Conservation (phyloP, 2,113 vertebrate genomes). For the Brienomyrus longianalis region DNA sequence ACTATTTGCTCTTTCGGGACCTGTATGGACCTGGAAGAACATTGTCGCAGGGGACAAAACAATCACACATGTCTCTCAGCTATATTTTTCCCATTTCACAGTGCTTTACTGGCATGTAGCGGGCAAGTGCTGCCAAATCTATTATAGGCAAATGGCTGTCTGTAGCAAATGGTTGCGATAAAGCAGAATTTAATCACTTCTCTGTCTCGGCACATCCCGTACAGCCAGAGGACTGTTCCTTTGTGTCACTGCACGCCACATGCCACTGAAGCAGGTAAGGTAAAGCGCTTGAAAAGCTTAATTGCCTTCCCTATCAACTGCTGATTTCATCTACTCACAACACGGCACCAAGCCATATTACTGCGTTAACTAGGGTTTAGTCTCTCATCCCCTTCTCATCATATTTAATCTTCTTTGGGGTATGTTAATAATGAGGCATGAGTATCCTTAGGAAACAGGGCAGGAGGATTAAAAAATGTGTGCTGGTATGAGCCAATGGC, state of each 20-base stretch:
- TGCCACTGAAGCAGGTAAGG: neutral
- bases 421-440: neutral
- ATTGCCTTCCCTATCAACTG: neutral
- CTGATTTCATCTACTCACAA: neutral
- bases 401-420: neutral
- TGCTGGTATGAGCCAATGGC: neutral
- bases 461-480: neutral
- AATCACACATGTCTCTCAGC: neutral
- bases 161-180: neutral
- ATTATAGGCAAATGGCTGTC: neutral
- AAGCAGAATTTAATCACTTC: conserved; percentile 4
- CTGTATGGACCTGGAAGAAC: neutral
- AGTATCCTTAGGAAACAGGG: neutral
- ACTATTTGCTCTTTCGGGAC: neutral
- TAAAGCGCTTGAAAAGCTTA: neutral
- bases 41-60: neutral
- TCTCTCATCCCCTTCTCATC: neutral
- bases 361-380: neutral
- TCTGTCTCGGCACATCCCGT: neutral
- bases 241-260: neutral
- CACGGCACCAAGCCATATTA: neutral
- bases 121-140: neutral
- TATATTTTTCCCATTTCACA: neutral
- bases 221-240: neutral
- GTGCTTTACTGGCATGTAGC: neutral